phyloP scores from a whole-genome alignment of 2,888 invertebrate species.

The Parnassius apollo region DNA sequence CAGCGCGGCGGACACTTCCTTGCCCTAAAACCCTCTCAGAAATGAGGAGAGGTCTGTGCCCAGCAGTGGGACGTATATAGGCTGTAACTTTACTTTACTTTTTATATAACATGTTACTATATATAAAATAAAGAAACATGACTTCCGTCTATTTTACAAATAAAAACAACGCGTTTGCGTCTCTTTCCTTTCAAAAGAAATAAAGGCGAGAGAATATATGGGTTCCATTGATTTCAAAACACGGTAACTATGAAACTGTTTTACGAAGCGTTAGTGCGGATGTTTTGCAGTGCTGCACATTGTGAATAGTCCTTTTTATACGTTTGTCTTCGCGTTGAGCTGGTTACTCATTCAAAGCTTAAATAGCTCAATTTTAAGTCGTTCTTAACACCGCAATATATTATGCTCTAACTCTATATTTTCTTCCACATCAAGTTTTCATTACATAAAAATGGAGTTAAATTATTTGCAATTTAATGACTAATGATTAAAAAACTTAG shows the following conservation, averaged over 20 bases:
- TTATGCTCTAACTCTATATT: conserved; percentile 17
- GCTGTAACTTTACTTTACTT: too few species aligned
- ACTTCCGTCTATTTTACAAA: conserved; percentile 17
- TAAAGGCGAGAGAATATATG: conserved; percentile 27
- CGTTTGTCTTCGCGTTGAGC: conserved; percentile 38
- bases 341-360: conserved; percentile 34
- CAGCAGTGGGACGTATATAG: too few species aligned
- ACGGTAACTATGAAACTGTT: conserved; percentile 25
- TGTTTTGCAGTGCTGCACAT: conserved; percentile 29
- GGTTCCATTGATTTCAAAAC: conserved; percentile 28
- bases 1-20: too few species aligned
- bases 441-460: neutral
- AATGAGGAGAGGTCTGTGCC: too few species aligned
- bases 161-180: conserved; percentile 19
- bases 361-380: conserved; percentile 32
- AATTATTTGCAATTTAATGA: too few species aligned
- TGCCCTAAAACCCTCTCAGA: too few species aligned
- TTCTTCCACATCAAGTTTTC: conserved; percentile 10
- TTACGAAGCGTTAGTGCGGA: conserved; percentile 24
- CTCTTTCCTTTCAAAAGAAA: conserved; percentile 26
- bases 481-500: too few species aligned
- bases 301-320: conserved; percentile 33
- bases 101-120: too few species aligned
- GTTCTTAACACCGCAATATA: conserved; percentile 27
- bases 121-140: conserved; percentile 1